These are phyloP conservation scores for Anthopleura xanthogrammica DNA, from an alignment of 92 coral and sea anemone genomes.

Conservation along the genomic window DNA sequence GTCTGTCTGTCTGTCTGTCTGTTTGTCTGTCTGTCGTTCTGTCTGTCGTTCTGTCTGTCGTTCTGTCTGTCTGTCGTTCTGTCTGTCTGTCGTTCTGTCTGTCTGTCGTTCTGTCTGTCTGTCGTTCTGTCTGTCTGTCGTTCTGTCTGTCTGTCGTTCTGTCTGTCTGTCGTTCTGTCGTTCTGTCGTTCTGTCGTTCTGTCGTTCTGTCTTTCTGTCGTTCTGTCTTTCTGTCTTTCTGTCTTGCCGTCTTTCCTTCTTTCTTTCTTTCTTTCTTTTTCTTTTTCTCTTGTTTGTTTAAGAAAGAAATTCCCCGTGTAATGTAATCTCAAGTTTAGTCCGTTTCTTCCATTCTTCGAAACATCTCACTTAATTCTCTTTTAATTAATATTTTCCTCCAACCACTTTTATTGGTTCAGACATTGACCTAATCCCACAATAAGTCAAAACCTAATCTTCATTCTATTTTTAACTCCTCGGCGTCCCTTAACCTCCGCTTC, in stretches of 20 bases:
- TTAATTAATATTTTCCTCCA: background rate
- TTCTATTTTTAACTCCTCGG: background rate
- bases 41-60: no score
- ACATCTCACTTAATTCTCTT: background rate
- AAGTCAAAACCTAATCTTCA: background rate
- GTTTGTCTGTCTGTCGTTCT: no score
- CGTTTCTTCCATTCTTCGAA: no score
- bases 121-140: background rate
- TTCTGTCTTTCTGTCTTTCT: background rate
- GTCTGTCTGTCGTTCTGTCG: background rate
- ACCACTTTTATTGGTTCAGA: background rate
- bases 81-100: background rate
- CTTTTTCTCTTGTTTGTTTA: no score
- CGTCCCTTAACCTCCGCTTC: background rate
- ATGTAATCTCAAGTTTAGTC: no score
- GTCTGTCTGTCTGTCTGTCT: background rate
- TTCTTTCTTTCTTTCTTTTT: no score
- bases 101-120: no score
- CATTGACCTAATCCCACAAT: background rate
- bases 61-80: no score
- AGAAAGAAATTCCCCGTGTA: no score
- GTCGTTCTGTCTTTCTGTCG: no score
- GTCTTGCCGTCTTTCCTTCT: no score
- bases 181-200: background rate
- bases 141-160: background rate